These are phyloP conservation scores for roundworm (Caenorhabditis elegans) DNA, from an alignment of 1,140 invertebrate genomes.

Conservation along the genomic window DNA sequence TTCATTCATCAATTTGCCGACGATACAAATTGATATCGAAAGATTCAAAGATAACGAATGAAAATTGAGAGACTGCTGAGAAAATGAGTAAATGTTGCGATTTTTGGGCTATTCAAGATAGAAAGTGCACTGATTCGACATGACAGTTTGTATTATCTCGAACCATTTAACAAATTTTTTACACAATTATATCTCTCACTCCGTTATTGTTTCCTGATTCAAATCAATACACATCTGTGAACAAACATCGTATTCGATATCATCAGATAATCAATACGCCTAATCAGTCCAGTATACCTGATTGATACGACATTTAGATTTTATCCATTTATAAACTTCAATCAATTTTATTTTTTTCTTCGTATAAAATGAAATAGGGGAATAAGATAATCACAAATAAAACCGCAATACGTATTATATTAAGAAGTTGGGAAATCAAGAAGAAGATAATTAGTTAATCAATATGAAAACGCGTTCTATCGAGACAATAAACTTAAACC, in stretches of 20 bases:
- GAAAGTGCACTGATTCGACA: slow-evolving; percentile 23
- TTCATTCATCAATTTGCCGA: slow-evolving; percentile 12
- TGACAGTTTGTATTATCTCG: slow-evolving; percentile 23
- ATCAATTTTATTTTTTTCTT: too few relatives aligned
- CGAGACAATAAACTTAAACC: background rate
- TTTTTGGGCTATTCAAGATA: slow-evolving; percentile 7
- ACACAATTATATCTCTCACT: background rate
- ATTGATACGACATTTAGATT: background rate
- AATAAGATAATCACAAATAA: slow-evolving; percentile 5
- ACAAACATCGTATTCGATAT: background rate
- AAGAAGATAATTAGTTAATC: background rate
- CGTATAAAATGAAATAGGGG: background rate
- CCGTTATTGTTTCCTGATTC: background rate
- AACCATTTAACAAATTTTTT: slow-evolving; percentile 23
- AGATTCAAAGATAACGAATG: background rate
- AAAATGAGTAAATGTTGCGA: slow-evolving; percentile 22
- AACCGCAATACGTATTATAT: background rate
- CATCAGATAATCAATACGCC: background rate
- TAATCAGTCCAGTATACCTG: background rate
- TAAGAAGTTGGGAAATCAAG: background rate
- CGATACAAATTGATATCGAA: background rate
- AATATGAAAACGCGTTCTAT: too few relatives aligned
- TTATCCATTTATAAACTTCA: background rate
- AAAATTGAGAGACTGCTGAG: background rate
- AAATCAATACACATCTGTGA: background rate